Evolutionary conservation across 1,140 invertebrate genomes (phyloP).

Genomic region (Papilio glaucus): DNA sequence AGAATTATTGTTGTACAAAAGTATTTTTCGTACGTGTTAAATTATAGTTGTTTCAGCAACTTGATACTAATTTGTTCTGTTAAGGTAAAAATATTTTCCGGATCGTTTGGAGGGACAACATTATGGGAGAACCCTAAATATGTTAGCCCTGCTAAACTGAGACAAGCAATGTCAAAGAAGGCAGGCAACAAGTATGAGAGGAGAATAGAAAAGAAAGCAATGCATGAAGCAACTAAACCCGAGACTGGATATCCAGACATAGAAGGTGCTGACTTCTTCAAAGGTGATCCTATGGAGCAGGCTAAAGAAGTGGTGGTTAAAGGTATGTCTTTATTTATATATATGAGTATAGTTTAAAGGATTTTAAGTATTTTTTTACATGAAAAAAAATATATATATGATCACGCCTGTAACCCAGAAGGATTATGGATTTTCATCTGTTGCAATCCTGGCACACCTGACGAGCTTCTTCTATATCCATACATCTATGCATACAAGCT

Average conservation of each 20-base stretch:
- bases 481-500: too few relatives aligned
- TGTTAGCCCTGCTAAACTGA: conserved; percentile 93
- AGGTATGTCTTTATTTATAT: conserved; percentile 58
- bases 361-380: too few relatives aligned
- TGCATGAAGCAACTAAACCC: conserved; percentile 88
- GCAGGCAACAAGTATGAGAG: conserved; percentile 91
- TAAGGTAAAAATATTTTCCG: conserved; percentile 91
- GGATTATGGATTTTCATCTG: too few relatives aligned
- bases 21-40: too few relatives aligned
- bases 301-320: conserved; percentile 74
- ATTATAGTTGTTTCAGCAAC: too few relatives aligned
- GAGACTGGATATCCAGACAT: conserved; percentile 87
- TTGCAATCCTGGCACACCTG: too few relatives aligned
- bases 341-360: too few relatives aligned
- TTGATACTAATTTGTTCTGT: conserved; percentile 40
- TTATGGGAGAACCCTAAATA: conserved; percentile 98
- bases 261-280: conserved; percentile 80
- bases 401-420: too few relatives aligned
- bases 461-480: too few relatives aligned
- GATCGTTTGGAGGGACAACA: conserved; percentile 96
- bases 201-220: conserved; percentile 90
- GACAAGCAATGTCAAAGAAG: conserved; percentile 87
- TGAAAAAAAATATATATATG: too few relatives aligned
- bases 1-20: too few relatives aligned
- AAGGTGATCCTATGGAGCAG: conserved; percentile 74